Conservation (phyloP, 1,140 invertebrate species). For the Calephelis virginiensis region DNA sequence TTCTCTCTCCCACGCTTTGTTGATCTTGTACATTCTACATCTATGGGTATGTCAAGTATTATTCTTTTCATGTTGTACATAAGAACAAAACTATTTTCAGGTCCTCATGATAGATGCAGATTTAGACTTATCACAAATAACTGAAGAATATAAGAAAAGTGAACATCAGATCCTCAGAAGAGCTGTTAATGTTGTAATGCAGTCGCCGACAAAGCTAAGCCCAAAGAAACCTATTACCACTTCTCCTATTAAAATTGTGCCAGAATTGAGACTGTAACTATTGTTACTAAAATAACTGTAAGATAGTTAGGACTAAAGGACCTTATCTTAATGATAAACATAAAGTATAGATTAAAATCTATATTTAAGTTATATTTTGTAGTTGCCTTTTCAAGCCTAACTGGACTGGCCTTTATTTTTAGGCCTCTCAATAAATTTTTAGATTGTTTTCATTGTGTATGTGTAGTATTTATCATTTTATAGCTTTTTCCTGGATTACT, state of each 20-base stretch:
- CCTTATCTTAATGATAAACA: not conserved
- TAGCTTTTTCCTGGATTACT: no score
- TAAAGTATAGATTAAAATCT: not conserved
- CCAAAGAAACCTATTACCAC: constrained; percentile 67
- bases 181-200: constrained; percentile 72
- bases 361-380: not conserved
- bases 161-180: constrained; percentile 75
- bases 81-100: constrained; percentile 45
- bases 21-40: no score
- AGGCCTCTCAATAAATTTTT: no score
- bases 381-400: no score
- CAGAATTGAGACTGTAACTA: constrained; percentile 54
- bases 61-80: no score
- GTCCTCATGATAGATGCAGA: constrained; percentile 82
- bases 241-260: constrained; percentile 57
- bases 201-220: constrained; percentile 68
- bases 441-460: no score
- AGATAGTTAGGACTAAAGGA: not conserved
- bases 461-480: no score
- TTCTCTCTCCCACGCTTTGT: no score
- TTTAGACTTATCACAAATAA: constrained; percentile 80
- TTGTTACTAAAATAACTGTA: not conserved
- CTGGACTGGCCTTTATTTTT: no score
- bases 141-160: constrained; percentile 80
- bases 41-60: no score